Percentiles rank a stretch among this genome's conserved stretches.
phyloP scores from a whole-genome alignment of 2,797 vertebrate species.

The Anguilla pacifica region DNA sequence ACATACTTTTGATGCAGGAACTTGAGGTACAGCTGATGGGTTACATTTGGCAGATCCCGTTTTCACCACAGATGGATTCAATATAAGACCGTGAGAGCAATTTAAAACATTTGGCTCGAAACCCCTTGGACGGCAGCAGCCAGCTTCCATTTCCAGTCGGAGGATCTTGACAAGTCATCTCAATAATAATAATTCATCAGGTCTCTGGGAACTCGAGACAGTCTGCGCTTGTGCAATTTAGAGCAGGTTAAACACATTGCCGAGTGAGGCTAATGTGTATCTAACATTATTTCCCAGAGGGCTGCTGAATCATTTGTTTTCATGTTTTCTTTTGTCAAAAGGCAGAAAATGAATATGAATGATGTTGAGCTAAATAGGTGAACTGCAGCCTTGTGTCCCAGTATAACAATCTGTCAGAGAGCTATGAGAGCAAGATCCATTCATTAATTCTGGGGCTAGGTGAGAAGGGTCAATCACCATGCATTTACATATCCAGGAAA shows the following conservation, averaged over 20 bases:
- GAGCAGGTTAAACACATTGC: slow-evolving; percentile 59
- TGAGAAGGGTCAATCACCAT: slow-evolving; percentile 56
- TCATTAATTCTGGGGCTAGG: slow-evolving; percentile 39
- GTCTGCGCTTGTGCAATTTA: slow-evolving; percentile 45
- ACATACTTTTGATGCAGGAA: neutral
- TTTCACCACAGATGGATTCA: slow-evolving; percentile 19
- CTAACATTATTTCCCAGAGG: slow-evolving; percentile 44
- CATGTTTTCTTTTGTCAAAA: slow-evolving; percentile 44
- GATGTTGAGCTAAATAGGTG: slow-evolving; percentile 35
- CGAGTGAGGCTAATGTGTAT: slow-evolving; percentile 40
- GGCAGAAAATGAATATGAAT: slow-evolving; percentile 31
- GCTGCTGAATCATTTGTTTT: slow-evolving; percentile 49
- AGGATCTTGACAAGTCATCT: slow-evolving; percentile 64
- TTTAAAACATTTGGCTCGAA: slow-evolving; percentile 23
- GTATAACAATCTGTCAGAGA: slow-evolving; percentile 37
- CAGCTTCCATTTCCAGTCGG: slow-evolving; percentile 43
- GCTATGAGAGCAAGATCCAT: slow-evolving; percentile 44
- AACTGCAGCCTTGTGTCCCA: slow-evolving; percentile 32
- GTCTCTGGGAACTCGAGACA: slow-evolving; percentile 47
- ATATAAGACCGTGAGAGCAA: slow-evolving; percentile 13
- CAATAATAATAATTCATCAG: slow-evolving; percentile 64
- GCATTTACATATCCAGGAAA: slow-evolving; percentile 62
- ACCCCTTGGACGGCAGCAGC: slow-evolving; percentile 4
- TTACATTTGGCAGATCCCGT: neutral
- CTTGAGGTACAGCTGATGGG: neutral